Percentiles rank a stretch among this genome's conserved stretches.
phyloP scores from a whole-genome alignment of 1,140 invertebrate species.

The Asobara japonica region DNA sequence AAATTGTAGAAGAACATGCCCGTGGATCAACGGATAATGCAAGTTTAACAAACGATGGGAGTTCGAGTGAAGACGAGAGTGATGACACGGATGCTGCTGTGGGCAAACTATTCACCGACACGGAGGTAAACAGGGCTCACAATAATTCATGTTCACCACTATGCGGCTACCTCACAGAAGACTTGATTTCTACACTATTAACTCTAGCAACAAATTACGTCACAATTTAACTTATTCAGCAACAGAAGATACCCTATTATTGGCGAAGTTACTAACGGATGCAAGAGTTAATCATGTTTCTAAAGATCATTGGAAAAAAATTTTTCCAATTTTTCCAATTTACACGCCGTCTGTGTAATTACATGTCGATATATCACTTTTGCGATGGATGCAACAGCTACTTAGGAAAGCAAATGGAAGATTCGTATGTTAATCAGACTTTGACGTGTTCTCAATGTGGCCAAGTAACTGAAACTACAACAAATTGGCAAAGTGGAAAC shows the following conservation, averaged over 20 bases:
- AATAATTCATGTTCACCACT: not conserved
- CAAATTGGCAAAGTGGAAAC: not conserved
- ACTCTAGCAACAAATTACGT: not conserved
- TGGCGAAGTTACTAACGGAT: not conserved
- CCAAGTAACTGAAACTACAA: not conserved
- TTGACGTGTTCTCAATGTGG: not conserved
- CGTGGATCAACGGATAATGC: too few species aligned
- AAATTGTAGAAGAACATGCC: too few species aligned
- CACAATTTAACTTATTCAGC: not conserved
- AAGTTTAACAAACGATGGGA: too few species aligned
- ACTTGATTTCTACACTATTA: not conserved
- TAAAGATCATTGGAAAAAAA: not conserved
- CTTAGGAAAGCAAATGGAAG: not conserved
- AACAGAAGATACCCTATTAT: not conserved
- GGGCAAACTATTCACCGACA: too few species aligned
- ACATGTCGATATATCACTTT: not conserved
- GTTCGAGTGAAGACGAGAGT: too few species aligned
- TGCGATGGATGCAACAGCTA: not conserved
- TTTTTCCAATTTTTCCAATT: too few species aligned
- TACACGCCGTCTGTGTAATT: not conserved
- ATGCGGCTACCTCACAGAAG: not conserved
- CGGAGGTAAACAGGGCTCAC: too few species aligned
- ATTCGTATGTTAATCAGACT: not conserved
- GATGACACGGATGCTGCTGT: too few species aligned
- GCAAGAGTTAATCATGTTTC: not conserved